A percentile compares a stretch with the other conserved stretches of the same genome.
Conservation (phyloP, 2,888 invertebrate species). For the Melinaea menophilus region DNA sequence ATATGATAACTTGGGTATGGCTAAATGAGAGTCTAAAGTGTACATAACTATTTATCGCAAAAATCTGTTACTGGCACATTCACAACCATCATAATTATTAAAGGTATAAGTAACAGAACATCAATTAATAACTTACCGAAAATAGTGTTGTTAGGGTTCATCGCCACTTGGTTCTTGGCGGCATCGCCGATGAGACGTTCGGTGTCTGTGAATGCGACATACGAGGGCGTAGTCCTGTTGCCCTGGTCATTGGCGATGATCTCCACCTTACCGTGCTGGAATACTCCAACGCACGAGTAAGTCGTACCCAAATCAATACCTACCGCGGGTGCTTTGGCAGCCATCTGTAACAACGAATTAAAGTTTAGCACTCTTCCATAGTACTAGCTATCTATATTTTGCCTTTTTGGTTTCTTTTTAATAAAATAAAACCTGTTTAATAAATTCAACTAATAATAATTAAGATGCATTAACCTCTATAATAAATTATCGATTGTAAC, state of each 20-base stretch:
- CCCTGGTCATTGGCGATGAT: conserved; percentile 95
- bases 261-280: conserved; percentile 94
- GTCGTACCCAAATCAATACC: conserved; percentile 98
- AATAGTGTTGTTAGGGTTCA: conserved; percentile 93
- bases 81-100: no score
- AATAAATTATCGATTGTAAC: conserved; percentile 1
- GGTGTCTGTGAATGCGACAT: conserved; percentile 91
- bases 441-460: neutral
- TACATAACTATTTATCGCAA: no score
- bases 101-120: neutral
- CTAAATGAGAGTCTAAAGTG: no score
- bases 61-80: no score
- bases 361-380: no score
- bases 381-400: no score
- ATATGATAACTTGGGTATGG: no score
- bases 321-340: conserved; percentile 88
- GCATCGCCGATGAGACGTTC: conserved; percentile 90
- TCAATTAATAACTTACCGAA: conserved; percentile 78
- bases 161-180: conserved; percentile 90
- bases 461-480: neutral
- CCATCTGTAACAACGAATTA: conserved; percentile 66
- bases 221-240: conserved; percentile 91
- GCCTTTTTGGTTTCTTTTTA: no score
- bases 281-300: conserved; percentile 95
- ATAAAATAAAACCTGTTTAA: no score